Percentiles rank a stretch among this genome's conserved stretches.
Conservation (phyloP, 2,113 vertebrate genomes). For the Brachyistius frenatus region DNA sequence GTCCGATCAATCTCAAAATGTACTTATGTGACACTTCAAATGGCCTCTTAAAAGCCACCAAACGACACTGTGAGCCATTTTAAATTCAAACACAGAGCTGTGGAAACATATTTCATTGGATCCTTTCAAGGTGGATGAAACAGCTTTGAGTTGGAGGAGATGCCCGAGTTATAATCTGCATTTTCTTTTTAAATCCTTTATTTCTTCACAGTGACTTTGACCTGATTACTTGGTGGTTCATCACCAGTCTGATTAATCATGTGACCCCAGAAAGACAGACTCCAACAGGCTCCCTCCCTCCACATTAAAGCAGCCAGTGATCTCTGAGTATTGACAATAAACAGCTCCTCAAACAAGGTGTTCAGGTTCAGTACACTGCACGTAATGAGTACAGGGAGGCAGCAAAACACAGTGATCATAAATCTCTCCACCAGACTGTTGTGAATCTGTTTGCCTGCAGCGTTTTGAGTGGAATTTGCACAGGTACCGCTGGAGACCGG, state of each 20-base stretch:
- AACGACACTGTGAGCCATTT: neutral
- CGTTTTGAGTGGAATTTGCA: slow-evolving; percentile 74
- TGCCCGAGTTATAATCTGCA: neutral
- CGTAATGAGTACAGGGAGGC: slow-evolving; percentile 37
- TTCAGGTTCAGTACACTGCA: slow-evolving; percentile 38
- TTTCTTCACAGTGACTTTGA: neutral
- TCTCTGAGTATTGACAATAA: slow-evolving; percentile 29
- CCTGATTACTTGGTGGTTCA: neutral
- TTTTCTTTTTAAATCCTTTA: neutral
- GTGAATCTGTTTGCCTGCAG: slow-evolving; percentile 32
- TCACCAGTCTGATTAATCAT: neutral
- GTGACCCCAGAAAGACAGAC: slow-evolving; percentile 16
- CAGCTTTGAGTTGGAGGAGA: neutral
- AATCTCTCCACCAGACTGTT: slow-evolving; percentile 32
- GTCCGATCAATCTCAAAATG: slow-evolving; percentile 3
- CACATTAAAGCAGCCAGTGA: neutral
- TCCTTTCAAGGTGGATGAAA: neutral
- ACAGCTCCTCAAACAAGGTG: slow-evolving; percentile 50
- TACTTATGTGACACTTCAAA: slow-evolving; percentile 11
- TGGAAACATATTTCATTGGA: neutral
- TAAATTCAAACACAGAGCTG: no score
- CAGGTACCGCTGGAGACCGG: slow-evolving; percentile 54
- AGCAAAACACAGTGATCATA: slow-evolving; percentile 40
- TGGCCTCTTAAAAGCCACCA: slow-evolving; percentile 26
- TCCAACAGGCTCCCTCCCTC: slow-evolving; percentile 2